These are phyloP conservation scores for Brotula barbata DNA, from an alignment of 2,797 vertebrate species.

Conservation along the genomic window DNA sequence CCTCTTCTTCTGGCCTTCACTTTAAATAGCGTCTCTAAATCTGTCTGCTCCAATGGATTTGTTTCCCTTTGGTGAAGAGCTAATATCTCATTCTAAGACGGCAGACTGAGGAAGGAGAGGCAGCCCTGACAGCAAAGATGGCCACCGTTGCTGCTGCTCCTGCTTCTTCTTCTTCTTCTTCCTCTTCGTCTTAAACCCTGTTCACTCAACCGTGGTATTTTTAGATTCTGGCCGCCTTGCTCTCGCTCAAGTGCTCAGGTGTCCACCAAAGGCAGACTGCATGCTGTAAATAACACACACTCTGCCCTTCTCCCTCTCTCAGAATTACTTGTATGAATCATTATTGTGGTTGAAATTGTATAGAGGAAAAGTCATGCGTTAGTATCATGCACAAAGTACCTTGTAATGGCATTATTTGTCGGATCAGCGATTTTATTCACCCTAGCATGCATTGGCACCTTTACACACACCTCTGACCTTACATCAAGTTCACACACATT, in stretches of 20 bases:
- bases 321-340: not conserved
- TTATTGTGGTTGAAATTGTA: constrained; percentile 6
- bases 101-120: constrained; percentile 43
- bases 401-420: too few species aligned
- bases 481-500: constrained; percentile 13
- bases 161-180: not conserved
- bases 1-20: too few species aligned
- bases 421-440: too few species aligned
- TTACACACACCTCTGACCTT: not conserved
- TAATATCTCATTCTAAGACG: constrained; percentile 54
- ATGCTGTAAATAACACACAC: constrained; percentile 51
- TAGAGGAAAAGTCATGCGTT: too few species aligned
- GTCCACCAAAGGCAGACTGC: constrained; percentile 53
- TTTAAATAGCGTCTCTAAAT: too few species aligned
- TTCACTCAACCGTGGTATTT: constrained; percentile 69
- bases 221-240: constrained; percentile 67
- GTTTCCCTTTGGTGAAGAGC: constrained; percentile 59
- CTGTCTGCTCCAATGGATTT: constrained; percentile 57
- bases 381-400: too few species aligned
- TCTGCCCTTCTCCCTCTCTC: not conserved
- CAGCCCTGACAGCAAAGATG: constrained; percentile 50
- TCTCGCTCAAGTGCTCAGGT: constrained; percentile 63
- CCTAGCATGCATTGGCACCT: not conserved
- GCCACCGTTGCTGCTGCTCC: constrained; percentile 38
- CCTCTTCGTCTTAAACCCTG: constrained; percentile 56